phyloP scores from a whole-genome alignment of 2,113 vertebrate genomes.

The Menura novaehollandiae region DNA sequence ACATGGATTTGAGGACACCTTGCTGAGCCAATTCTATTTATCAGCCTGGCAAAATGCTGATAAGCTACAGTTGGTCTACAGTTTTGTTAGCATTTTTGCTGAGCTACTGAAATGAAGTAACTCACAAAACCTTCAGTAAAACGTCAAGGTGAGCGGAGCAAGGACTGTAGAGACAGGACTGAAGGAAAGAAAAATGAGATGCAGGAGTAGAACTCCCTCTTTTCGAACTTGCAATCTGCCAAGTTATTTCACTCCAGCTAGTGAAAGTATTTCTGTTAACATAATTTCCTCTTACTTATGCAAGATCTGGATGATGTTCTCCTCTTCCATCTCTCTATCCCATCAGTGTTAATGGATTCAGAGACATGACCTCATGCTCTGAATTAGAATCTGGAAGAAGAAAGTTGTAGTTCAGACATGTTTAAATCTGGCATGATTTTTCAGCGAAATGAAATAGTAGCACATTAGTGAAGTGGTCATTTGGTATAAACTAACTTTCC shows the following conservation, averaged over 20 bases:
- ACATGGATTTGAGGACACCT: background rate
- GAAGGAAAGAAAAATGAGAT: background rate
- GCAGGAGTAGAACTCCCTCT: background rate
- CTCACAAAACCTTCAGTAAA: background rate
- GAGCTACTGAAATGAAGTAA: background rate
- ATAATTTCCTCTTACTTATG: background rate
- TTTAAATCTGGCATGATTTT: background rate
- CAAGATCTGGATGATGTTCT: background rate
- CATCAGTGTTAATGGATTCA: background rate
- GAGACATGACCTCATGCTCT: background rate
- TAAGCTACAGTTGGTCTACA: background rate
- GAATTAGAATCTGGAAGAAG: background rate
- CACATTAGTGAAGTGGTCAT: background rate
- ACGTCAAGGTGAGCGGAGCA: background rate
- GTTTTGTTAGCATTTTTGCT: slow-evolving; percentile 21
- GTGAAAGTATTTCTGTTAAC: background rate
- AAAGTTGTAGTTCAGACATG: background rate
- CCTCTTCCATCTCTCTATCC: background rate
- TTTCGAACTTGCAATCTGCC: background rate
- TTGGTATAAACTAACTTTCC: background rate
- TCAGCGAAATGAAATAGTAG: background rate
- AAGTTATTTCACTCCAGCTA: background rate
- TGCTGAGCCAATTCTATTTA: slow-evolving; percentile 19
- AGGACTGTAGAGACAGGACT: background rate
- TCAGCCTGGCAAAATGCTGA: slow-evolving; percentile 6